Conservation (phyloP, 2,797 vertebrate species). For the Falco concolor region DNA sequence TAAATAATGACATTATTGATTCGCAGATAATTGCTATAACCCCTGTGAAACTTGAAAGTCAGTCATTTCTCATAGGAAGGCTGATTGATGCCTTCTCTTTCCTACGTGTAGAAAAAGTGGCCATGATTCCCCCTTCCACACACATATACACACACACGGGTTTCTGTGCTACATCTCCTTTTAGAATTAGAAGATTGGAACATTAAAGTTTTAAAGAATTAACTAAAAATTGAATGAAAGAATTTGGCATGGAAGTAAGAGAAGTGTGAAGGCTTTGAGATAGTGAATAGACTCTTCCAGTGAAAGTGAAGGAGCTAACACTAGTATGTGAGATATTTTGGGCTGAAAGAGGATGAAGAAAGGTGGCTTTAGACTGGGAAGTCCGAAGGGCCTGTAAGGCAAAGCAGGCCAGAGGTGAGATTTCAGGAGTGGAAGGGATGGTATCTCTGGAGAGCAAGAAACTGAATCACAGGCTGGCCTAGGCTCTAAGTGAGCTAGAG, state of each 20-base stretch:
- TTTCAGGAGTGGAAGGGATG: not conserved
- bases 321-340: not conserved
- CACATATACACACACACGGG: not conserved
- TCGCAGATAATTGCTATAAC: not conserved
- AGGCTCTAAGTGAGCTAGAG: not conserved
- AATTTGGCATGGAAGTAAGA: not conserved
- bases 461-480: not conserved
- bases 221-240: not conserved
- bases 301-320: not conserved
- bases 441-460: not conserved
- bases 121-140: not conserved
- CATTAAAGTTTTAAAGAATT: not conserved
- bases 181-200: not conserved
- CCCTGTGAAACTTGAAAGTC: not conserved
- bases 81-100: not conserved
- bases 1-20: not conserved
- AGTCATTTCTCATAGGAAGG: not conserved
- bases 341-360: not conserved
- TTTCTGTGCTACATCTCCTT: not conserved
- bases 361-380: not conserved
- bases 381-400: not conserved
- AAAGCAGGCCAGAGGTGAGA: not conserved
- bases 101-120: not conserved
- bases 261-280: not conserved
- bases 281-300: not conserved